phyloP scores from a whole-genome alignment of 2,797 vertebrate genomes.

The Myotis findleyi region DNA sequence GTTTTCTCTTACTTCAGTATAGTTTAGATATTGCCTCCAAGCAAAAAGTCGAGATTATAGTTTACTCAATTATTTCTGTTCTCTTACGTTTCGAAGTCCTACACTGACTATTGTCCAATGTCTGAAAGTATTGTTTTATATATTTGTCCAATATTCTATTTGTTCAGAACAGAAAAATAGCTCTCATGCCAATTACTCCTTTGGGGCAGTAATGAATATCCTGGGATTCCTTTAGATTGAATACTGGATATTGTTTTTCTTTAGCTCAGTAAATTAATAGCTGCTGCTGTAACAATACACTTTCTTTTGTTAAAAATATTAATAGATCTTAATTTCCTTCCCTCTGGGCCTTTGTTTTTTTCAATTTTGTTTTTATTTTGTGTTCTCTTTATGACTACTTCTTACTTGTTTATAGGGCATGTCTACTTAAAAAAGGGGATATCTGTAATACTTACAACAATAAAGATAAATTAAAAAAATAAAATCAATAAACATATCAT shows the following conservation, averaged over 20 bases:
- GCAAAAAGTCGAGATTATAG: background rate
- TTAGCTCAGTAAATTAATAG: background rate
- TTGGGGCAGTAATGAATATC: background rate
- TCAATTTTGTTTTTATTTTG: background rate
- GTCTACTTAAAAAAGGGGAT: background rate
- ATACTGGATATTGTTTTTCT: background rate
- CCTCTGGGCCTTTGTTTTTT: background rate
- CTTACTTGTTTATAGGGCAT: background rate
- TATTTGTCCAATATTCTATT: background rate
- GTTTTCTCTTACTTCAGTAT: background rate
- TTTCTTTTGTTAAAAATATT: background rate
- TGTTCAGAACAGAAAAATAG: background rate
- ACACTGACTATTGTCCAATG: background rate
- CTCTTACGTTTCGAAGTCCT: background rate
- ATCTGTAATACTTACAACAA: no score
- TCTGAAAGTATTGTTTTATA: background rate
- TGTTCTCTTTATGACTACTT: background rate
- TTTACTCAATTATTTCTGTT: background rate
- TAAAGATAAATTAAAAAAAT: no score
- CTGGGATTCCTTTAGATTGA: background rate
- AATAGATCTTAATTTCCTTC: background rate
- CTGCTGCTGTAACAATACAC: background rate
- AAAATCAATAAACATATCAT: no score
- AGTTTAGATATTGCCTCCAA: background rate
- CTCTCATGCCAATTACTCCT: background rate